These are phyloP conservation scores for Dromas ardeola DNA, from an alignment of 2,113 vertebrate species.

Conservation along the genomic window DNA sequence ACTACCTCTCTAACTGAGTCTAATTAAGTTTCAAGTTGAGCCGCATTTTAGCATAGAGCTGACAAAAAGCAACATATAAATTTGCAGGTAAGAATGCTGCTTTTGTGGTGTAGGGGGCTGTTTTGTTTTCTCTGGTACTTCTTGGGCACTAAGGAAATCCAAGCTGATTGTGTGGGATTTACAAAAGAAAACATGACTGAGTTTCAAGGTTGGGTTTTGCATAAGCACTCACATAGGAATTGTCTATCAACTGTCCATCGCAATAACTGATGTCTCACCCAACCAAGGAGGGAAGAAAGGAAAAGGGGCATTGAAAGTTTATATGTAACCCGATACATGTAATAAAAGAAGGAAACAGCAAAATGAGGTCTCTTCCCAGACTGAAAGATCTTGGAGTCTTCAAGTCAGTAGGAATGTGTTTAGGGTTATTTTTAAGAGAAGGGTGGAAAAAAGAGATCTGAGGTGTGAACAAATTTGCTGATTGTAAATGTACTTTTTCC, in stretches of 20 bases:
- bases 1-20: background rate
- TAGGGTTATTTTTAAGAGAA: background rate
- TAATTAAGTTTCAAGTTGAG: background rate
- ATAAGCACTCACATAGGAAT: accelerated
- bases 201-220: background rate
- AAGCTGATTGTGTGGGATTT: background rate
- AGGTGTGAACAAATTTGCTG: background rate
- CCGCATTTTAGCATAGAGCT: background rate
- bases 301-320: background rate
- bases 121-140: background rate
- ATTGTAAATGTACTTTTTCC: background rate
- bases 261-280: background rate
- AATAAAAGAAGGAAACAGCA: background rate
- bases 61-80: background rate
- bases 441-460: background rate
- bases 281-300: background rate
- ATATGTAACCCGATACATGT: background rate
- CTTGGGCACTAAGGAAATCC: background rate
- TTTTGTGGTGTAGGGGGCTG: background rate
- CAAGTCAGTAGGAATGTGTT: background rate
- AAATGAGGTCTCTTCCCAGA: background rate
- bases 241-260: background rate
- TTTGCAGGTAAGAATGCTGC: background rate
- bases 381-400: background rate
- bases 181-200: background rate